phyloP scores from a whole-genome alignment of 2,797 vertebrate genomes.

The Pygocentrus nattereri region DNA sequence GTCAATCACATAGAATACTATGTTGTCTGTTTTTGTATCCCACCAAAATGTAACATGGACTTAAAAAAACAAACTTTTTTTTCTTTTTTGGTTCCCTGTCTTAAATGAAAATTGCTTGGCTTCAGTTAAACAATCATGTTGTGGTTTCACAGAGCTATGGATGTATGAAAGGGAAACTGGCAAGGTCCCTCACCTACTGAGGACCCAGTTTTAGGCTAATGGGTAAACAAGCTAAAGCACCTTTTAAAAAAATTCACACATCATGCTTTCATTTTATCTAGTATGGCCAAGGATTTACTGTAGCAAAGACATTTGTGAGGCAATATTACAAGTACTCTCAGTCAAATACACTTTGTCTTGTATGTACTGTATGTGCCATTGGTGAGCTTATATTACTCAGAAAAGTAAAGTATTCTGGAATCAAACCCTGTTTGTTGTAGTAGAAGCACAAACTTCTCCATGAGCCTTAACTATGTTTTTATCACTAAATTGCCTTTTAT shows the following conservation, averaged over 20 bases:
- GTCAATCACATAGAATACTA: slow-evolving; percentile 52
- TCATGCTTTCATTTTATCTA: slow-evolving; percentile 42
- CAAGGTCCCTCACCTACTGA: background rate
- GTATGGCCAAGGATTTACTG: slow-evolving; percentile 38
- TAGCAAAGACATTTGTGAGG: slow-evolving; percentile 23
- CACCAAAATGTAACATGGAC: slow-evolving; percentile 12
- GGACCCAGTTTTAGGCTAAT: slow-evolving; percentile 28
- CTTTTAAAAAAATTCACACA: slow-evolving; percentile 19
- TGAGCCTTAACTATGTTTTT: slow-evolving; percentile 45
- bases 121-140: slow-evolving; percentile 43
- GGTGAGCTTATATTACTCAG: slow-evolving; percentile 45
- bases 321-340: slow-evolving; percentile 35
- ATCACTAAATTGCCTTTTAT: slow-evolving; percentile 15
- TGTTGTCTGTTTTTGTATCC: slow-evolving; percentile 29
- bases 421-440: slow-evolving; percentile 32
- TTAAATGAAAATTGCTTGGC: slow-evolving; percentile 2
- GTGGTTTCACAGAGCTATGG: slow-evolving; percentile 39
- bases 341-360: slow-evolving; percentile 40
- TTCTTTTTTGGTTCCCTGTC: background rate
- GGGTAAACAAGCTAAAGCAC: slow-evolving; percentile 14
- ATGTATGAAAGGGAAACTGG: slow-evolving; percentile 50
- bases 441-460: slow-evolving; percentile 26
- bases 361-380: slow-evolving; percentile 42
- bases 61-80: slow-evolving; percentile 12
- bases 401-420: slow-evolving; percentile 51